These are phyloP conservation scores for Auanema freiburgensis DNA, from an alignment of 2,888 invertebrate species.

Conservation along the genomic window DNA sequence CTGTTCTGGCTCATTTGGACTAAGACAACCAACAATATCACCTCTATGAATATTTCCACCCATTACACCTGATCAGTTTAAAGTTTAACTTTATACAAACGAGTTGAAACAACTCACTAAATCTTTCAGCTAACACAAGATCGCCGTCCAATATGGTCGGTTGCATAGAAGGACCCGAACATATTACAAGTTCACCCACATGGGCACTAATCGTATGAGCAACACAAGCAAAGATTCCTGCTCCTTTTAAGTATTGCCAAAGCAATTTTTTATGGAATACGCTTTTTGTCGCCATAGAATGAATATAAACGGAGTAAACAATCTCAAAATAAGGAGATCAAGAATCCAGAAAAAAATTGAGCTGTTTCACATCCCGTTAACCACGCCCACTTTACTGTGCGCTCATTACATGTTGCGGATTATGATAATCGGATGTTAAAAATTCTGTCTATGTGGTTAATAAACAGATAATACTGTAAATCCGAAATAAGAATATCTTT, in stretches of 20 bases:
- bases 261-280: not conserved
- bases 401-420: no score
- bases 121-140: slow-evolving; percentile 52
- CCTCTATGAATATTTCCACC: slow-evolving; percentile 31
- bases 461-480: no score
- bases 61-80: slow-evolving; percentile 14
- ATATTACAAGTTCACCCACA: slow-evolving; percentile 50
- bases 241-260: slow-evolving; percentile 27
- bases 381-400: no score
- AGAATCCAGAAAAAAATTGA: no score
- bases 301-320: no score
- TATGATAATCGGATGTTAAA: no score
- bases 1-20: slow-evolving; percentile 47
- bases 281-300: no score
- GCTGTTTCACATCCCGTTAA: no score
- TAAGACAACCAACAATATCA: slow-evolving; percentile 55
- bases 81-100: no score
- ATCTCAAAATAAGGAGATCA: no score
- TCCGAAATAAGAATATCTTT: no score
- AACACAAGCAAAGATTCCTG: slow-evolving; percentile 37
- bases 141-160: slow-evolving; percentile 59
- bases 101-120: slow-evolving; percentile 30
- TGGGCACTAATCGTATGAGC: slow-evolving; percentile 36
- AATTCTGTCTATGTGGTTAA: no score
- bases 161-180: slow-evolving; percentile 56